Evolutionary conservation across 2,113 vertebrate species (phyloP).

Genomic region (Zosterops lateralis): DNA sequence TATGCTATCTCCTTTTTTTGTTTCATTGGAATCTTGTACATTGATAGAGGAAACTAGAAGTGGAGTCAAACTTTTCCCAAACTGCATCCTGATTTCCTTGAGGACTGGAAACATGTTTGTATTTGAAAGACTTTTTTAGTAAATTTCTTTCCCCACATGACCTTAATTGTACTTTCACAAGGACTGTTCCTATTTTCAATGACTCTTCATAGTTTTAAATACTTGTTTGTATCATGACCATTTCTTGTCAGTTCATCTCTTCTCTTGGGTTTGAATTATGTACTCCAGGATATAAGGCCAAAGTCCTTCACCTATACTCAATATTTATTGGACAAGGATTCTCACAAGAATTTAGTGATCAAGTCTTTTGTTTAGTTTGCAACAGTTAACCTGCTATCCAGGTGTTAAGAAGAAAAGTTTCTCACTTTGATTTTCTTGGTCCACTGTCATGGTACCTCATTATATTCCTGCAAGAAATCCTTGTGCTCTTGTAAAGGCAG

Average conservation of each 20-base stretch:
- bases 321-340: neutral
- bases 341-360: neutral
- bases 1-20: neutral
- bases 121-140: neutral
- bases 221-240: neutral
- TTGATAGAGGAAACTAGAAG: neutral
- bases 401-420: neutral
- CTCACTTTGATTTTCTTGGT: neutral
- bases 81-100: neutral
- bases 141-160: neutral
- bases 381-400: neutral
- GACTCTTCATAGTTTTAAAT: neutral
- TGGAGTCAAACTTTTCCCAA: neutral
- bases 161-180: neutral
- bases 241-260: neutral
- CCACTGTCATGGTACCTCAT: neutral
- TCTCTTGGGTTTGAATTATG: neutral
- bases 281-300: neutral
- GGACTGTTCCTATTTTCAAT: neutral
- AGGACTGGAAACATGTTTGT: rapidly evolving
- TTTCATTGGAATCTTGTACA: neutral
- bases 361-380: neutral
- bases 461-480: neutral
- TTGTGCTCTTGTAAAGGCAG: neutral
- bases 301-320: neutral